These are phyloP conservation scores for Eclectus roratus DNA, from an alignment of 2,113 vertebrate species.

Conservation along the genomic window DNA sequence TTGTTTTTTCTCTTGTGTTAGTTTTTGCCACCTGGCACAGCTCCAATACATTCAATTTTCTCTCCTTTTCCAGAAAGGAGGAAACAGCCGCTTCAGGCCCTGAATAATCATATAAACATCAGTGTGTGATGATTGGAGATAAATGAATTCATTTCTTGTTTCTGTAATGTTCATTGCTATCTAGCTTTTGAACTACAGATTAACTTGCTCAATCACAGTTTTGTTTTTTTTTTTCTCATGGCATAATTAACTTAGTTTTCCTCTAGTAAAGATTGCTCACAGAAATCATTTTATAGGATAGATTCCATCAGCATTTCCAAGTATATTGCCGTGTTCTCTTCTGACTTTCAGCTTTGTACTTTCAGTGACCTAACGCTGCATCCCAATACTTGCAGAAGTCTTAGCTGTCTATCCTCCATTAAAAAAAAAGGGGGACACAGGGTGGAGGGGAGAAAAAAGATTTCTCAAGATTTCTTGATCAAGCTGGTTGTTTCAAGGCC, in stretches of 20 bases:
- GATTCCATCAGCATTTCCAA: neutral
- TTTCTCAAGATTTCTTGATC: neutral
- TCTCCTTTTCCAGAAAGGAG: neutral
- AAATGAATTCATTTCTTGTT: neutral
- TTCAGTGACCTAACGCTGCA: neutral
- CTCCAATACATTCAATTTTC: neutral
- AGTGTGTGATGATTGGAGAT: neutral
- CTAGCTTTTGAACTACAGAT: neutral
- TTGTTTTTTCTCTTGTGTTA: neutral
- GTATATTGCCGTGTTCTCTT: neutral
- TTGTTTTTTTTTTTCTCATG: neutral
- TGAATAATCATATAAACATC: neutral
- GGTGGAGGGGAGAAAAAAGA: no score
- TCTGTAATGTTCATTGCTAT: neutral
- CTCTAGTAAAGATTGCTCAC: neutral
- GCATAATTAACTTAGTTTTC: neutral
- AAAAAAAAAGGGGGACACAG: fast-evolving
- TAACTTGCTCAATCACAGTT: neutral
- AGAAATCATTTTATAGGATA: neutral
- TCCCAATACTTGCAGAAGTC: neutral
- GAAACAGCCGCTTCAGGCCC: neutral
- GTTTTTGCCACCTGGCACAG: neutral
- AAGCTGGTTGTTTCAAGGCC: neutral
- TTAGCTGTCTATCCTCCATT: neutral
- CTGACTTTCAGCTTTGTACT: neutral